phyloP scores from a whole-genome alignment of 2,113 vertebrate genomes.

The Corydoras sp. region DNA sequence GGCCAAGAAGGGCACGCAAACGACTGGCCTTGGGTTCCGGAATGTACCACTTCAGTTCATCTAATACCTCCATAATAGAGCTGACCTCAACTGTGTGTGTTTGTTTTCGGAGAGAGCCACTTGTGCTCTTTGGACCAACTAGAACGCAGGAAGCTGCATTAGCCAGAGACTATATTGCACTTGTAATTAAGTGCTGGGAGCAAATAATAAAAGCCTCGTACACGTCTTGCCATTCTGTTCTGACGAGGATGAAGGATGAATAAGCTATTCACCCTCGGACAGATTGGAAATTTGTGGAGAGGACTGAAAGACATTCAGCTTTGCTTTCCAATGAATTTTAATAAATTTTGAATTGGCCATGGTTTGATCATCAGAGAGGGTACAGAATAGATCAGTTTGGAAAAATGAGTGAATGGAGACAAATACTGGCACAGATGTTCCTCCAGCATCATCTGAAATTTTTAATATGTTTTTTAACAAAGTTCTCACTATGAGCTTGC shows the following conservation, averaged over 20 bases:
- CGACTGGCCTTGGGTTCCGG: slow-evolving; percentile 51
- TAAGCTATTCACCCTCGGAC: background rate
- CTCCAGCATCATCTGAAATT: no score
- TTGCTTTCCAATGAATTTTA: background rate
- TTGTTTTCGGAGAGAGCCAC: slow-evolving; percentile 37
- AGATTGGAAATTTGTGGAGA: background rate
- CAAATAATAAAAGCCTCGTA: slow-evolving; percentile 36
- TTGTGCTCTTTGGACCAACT: slow-evolving; percentile 29
- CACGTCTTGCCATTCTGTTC: slow-evolving; percentile 18
- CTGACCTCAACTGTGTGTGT: slow-evolving; percentile 34
- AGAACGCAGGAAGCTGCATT: slow-evolving; percentile 31
- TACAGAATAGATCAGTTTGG: no score
- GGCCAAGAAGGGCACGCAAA: slow-evolving; percentile 41
- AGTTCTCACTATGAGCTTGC: no score
- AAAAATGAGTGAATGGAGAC: no score
- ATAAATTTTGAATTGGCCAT: no score
- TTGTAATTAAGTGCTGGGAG: slow-evolving; percentile 37
- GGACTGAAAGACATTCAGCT: background rate
- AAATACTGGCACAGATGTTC: no score
- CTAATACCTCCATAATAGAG: slow-evolving; percentile 47
- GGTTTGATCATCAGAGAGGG: no score
- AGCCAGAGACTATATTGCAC: slow-evolving; percentile 20
- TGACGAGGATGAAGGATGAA: background rate
- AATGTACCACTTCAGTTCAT: slow-evolving; percentile 48
- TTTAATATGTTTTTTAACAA: no score